phyloP scores from a whole-genome alignment of 2,113 vertebrate species.

The Entomyzon cyanotis region DNA sequence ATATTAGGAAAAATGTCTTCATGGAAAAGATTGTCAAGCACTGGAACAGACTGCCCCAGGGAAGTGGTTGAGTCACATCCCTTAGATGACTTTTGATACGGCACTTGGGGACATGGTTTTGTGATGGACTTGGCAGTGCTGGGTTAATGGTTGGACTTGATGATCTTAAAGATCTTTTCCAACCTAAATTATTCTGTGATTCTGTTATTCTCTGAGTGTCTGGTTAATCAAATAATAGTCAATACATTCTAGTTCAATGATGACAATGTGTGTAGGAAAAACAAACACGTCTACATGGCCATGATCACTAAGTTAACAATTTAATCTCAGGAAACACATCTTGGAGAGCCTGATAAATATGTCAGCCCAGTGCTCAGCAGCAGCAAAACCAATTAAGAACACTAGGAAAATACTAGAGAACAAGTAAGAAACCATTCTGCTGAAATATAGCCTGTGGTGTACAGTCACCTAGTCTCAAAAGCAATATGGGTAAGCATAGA shows the following conservation, averaged over 20 bases:
- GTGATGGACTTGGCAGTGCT: not conserved
- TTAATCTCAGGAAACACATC: not conserved
- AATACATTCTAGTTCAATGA: not conserved
- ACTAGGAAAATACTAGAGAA: not conserved
- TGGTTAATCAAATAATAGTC: not conserved
- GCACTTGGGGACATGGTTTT: not conserved
- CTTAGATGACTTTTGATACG: not conserved
- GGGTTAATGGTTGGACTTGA: not conserved
- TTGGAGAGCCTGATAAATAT: not conserved
- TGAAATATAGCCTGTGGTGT: not conserved
- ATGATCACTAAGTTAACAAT: not conserved
- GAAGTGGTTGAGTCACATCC: not conserved
- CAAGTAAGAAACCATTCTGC: not conserved
- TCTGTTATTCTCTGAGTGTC: not conserved
- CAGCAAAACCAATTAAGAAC: not conserved
- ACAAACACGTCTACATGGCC: not conserved
- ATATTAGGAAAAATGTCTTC: not conserved
- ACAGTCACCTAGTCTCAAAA: not conserved
- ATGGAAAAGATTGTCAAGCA: not conserved
- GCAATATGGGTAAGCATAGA: not conserved
- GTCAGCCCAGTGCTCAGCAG: not conserved
- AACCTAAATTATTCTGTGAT: not conserved
- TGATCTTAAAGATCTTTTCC: not conserved
- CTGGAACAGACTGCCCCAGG: not conserved
- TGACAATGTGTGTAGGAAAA: not conserved